Evolutionary conservation across 2,113 vertebrate species (phyloP).

Genomic region (Menura novaehollandiae): DNA sequence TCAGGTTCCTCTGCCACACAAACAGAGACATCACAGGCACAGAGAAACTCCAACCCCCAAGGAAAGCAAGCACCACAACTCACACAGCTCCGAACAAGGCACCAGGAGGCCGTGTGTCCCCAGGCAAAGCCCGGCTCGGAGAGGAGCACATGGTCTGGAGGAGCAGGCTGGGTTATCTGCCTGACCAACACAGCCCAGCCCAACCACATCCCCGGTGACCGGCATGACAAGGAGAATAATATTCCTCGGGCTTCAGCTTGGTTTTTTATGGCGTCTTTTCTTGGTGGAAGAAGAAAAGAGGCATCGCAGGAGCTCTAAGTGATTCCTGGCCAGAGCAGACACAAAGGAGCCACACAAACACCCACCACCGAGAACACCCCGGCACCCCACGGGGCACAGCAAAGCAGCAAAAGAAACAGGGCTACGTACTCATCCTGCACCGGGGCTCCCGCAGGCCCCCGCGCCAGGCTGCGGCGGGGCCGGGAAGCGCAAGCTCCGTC

Average conservation of each 20-base stretch:
- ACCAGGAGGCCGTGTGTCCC: accelerated
- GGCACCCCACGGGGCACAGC: neutral
- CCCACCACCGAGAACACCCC: accelerated
- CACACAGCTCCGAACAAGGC: neutral
- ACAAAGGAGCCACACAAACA: accelerated
- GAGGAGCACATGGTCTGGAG: accelerated
- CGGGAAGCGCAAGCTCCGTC: neutral
- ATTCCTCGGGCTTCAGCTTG: neutral
- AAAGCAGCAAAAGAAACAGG: neutral
- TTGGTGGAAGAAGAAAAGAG: neutral
- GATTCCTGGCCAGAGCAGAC: neutral
- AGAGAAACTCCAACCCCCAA: neutral
- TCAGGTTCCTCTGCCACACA: neutral
- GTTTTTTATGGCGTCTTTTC: neutral
- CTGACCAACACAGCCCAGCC: accelerated
- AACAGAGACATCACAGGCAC: neutral
- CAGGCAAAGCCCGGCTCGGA: accelerated
- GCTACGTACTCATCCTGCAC: neutral
- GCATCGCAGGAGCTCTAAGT: neutral
- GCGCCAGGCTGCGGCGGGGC: neutral
- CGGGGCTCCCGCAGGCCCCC: accelerated
- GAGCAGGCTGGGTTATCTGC: neutral
- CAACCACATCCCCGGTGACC: neutral
- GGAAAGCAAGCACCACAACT: accelerated
- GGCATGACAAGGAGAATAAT: accelerated